Evolutionary conservation across 2,113 vertebrate genomes (phyloP), one percentile per base, ranked within the genome.

Genomic region (Eptesicus fuscus): DNA sequence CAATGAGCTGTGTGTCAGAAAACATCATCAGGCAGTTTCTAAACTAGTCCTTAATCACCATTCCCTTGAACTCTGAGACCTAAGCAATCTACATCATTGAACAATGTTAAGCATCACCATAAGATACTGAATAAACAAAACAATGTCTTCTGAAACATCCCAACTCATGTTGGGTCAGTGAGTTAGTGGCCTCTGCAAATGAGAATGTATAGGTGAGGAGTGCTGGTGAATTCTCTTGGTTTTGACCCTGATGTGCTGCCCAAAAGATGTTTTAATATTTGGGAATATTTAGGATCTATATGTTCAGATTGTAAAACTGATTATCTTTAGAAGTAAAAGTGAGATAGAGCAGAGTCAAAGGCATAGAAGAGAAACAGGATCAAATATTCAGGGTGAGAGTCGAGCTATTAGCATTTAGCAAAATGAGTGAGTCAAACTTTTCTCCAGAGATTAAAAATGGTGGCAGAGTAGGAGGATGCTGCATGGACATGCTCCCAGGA

Each of bases 1-100:
- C 95, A 96, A 95, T 93, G 91, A 97, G 93, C 44, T 83, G 0
- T 92, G 61, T 97, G 97, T 97, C 96, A 96, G 94, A 76, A 96
- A 96, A 95, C 95, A 97, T 96, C 95, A 95, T 79, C 93, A 89
- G 86, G 95, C 96, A 97, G 94, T 92, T 97, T 98, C 97, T 97
- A 97, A 97, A 97, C 97, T 95, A 61, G 96, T 84, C 94, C 86
- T 96, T 79, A 96, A 96, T 97, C 96, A 70, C 67, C 56, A 23
- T 97, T 96, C 91, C 83, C 83, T 95, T 95, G 89, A 98, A 95
- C 93, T 93, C 91, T 88, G 61, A 96, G 83, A 14, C 78, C 95
- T 59, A 89, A 67, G 56, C 42, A 83, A 87, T 88, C 90, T 74
- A 84, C 59, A 95, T 86, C 78, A 95, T 61, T 93, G 59, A 96